These are phyloP conservation scores for Philaenus spumarius DNA, from an alignment of 1,140 invertebrate genomes.

Conservation along the genomic window DNA sequence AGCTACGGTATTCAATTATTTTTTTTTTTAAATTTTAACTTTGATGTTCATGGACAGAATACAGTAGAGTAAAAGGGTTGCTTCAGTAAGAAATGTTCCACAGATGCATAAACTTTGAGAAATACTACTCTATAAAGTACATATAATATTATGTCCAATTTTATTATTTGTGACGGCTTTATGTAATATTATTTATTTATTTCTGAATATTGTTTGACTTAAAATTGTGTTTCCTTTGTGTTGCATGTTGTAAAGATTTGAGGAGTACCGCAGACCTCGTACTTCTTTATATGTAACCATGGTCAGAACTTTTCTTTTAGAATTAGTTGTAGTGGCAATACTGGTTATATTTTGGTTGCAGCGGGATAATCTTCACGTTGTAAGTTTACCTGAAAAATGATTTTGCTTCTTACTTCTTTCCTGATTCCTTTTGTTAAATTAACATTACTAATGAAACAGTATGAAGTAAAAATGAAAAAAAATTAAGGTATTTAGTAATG, in stretches of 20 bases:
- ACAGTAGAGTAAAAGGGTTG: too few species aligned
- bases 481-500: too few species aligned
- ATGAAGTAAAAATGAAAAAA: too few species aligned
- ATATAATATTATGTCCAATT: not conserved
- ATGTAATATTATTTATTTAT: constrained; percentile 14
- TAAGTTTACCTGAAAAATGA: not conserved
- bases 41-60: too few species aligned
- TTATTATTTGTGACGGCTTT: not conserved
- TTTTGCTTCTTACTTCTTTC: too few species aligned
- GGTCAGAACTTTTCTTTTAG: constrained; percentile 49
- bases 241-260: constrained; percentile 36
- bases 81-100: too few species aligned
- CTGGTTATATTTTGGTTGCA: constrained; percentile 51
- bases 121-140: too few species aligned
- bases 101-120: too few species aligned
- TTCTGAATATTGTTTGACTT: constrained; percentile 10
- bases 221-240: constrained; percentile 18
- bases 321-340: constrained; percentile 47
- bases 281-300: constrained; percentile 52
- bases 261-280: constrained; percentile 48
- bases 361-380: constrained; percentile 27
- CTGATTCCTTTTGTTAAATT: too few species aligned
- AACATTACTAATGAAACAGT: too few species aligned
- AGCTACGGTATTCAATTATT: too few species aligned
- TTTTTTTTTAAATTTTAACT: too few species aligned